A percentile compares a stretch with the other conserved stretches of the same genome.
phyloP scores from a whole-genome alignment of 92 coral and sea anemone genomes.

The Zoanthus gigantus region DNA sequence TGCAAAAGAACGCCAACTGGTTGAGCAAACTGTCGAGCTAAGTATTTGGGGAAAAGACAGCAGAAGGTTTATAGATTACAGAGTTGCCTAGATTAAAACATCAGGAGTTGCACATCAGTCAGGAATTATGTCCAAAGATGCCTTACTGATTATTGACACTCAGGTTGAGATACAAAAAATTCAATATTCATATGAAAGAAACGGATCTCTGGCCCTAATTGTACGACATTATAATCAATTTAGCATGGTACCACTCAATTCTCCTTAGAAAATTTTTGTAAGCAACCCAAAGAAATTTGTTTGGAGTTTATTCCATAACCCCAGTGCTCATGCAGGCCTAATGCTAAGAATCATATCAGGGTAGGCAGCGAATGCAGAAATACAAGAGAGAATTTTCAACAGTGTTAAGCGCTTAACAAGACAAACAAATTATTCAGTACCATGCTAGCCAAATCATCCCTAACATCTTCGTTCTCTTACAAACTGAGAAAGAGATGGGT shows the following conservation, averaged over 20 bases:
- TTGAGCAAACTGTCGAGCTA: slow-evolving; percentile 23
- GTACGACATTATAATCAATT: slow-evolving; percentile 59
- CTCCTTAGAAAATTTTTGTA: slow-evolving; percentile 21
- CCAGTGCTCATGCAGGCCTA: not conserved
- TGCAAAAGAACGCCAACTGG: slow-evolving; percentile 28
- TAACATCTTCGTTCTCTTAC: slow-evolving; percentile 22
- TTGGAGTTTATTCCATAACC: not conserved
- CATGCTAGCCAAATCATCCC: not conserved
- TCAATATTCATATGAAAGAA: slow-evolving; percentile 43
- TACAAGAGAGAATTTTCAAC: not conserved
- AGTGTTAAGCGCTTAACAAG: not conserved
- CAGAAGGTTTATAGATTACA: slow-evolving; percentile 54
- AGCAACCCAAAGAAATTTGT: not conserved
- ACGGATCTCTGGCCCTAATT: slow-evolving; percentile 50
- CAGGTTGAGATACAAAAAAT: slow-evolving; percentile 62
- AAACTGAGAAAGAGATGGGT: slow-evolving; percentile 53
- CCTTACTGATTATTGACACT: slow-evolving; percentile 46
- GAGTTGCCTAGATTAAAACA: slow-evolving; percentile 56
- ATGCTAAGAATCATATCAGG: not conserved
- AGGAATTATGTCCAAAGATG: slow-evolving; percentile 40
- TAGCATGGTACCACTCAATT: slow-evolving; percentile 54
- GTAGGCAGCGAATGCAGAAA: not conserved
- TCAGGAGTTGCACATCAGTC: slow-evolving; percentile 58
- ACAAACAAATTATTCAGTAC: not conserved
- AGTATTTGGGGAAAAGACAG: slow-evolving; percentile 57